Percentiles rank a stretch among this genome's conserved stretches.
Evolutionary conservation across 2,113 vertebrate genomes (phyloP).

Genomic region (Chloebia gouldiae): DNA sequence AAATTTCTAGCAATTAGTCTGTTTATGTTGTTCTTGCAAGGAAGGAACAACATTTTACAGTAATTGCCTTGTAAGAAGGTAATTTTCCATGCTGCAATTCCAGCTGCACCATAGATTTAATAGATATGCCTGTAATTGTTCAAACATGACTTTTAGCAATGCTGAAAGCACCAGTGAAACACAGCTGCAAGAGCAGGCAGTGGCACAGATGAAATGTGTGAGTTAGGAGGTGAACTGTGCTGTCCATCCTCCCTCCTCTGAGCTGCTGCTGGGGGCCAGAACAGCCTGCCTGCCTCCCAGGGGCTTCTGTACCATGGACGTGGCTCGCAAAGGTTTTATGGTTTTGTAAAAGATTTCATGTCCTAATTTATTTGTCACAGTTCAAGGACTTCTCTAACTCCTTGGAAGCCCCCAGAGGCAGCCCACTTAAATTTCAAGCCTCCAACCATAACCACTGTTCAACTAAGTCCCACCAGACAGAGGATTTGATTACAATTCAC

Average conservation of each 20-base stretch:
- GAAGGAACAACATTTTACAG: not conserved
- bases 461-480: not conserved
- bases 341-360: not conserved
- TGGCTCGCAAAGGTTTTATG: not conserved
- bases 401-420: not conserved
- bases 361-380: not conserved
- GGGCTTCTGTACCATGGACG: fast-evolving
- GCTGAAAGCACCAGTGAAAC: not conserved
- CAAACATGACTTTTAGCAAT: not conserved
- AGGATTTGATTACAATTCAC: not conserved
- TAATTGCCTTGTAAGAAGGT: not conserved
- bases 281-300: not conserved
- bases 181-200: not conserved
- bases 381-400: not conserved
- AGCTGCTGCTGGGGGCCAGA: not conserved
- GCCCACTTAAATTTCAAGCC: not conserved
- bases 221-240: not conserved
- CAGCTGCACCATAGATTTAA: not conserved
- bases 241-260: not conserved
- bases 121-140: not conserved
- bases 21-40: not conserved
- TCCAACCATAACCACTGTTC: not conserved
- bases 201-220: not conserved
- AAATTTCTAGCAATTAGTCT: not conserved
- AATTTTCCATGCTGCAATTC: not conserved